These are phyloP conservation scores for Manacus vitellinus DNA, from an alignment of 2,113 vertebrate genomes.

Conservation along the genomic window DNA sequence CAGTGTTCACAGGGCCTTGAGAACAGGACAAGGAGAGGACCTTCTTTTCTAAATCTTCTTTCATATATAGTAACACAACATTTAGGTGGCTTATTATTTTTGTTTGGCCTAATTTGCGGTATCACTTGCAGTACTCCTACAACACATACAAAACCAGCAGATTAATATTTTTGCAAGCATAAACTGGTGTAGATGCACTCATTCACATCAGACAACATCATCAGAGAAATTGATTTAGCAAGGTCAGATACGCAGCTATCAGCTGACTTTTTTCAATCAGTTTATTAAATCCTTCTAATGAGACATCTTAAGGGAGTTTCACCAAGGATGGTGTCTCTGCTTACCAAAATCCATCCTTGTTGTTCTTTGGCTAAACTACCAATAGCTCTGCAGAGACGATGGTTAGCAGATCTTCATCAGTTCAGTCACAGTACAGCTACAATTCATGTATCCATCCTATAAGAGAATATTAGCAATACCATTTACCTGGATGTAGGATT, in stretches of 20 bases:
- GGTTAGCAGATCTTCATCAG: neutral
- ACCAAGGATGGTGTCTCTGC: neutral
- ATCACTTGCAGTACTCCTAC: slow-evolving; percentile 16
- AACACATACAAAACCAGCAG: neutral
- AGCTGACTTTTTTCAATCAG: neutral
- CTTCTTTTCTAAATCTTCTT: slow-evolving; percentile 34
- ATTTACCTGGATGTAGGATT: neutral
- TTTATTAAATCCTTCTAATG: neutral
- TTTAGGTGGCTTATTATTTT: slow-evolving; percentile 46
- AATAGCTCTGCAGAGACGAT: neutral
- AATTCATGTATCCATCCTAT: neutral
- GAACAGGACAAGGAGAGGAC: slow-evolving; percentile 46
- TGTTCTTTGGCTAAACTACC: neutral
- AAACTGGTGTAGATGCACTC: neutral
- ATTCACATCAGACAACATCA: neutral
- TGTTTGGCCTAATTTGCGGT: slow-evolving; percentile 39
- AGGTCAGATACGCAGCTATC: neutral
- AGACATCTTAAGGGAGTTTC: neutral
- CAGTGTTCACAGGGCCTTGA: slow-evolving; percentile 27
- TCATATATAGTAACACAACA: slow-evolving; percentile 59
- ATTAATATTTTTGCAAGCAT: slow-evolving; percentile 14
- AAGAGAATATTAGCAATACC: neutral
- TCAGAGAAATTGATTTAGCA: neutral
- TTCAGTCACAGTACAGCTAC: neutral
- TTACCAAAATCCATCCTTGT: neutral